A percentile compares a stretch with the other conserved stretches of the same genome.
Conservation (phyloP, 2,888 invertebrate genomes). For the Strigamia transsilvanica region DNA sequence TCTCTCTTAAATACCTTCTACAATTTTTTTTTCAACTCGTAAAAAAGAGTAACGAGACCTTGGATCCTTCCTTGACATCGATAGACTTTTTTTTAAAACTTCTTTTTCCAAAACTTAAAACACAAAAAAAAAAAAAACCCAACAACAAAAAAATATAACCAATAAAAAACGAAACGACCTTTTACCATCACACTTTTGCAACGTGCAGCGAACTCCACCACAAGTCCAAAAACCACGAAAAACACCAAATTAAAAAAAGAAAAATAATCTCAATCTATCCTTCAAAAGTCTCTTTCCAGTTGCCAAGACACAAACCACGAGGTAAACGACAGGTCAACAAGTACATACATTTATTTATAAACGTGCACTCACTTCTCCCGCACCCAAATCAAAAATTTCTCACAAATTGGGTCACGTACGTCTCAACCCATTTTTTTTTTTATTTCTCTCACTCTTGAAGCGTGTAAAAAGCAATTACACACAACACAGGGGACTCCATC, state of each 20-base stretch:
- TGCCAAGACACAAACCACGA: background rate
- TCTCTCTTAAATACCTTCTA: background rate
- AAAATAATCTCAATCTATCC: background rate
- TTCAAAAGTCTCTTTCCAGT: background rate
- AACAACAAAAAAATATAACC: background rate
- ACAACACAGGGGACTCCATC: background rate
- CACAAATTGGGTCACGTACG: constrained; percentile 4
- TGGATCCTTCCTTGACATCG: constrained; percentile 25
- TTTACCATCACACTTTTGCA: background rate
- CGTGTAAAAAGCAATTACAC: constrained; percentile 1
- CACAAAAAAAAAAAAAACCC: background rate
- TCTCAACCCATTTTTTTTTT: constrained; percentile 16
- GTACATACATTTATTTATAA: background rate
- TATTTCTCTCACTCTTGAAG: background rate
- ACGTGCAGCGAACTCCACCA: background rate
- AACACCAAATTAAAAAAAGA: too few species aligned
- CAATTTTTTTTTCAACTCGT: background rate
- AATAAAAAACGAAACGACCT: constrained; percentile 28
- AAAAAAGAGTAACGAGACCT: background rate
- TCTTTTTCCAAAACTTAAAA: too few species aligned
- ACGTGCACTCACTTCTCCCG: too few species aligned
- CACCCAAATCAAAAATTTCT: too few species aligned
- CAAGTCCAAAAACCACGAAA: background rate
- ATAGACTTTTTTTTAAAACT: background rate
- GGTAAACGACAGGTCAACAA: background rate